Percentiles rank a stretch among this genome's conserved stretches.
Conservation (phyloP, 2,888 invertebrate species). For the Gari tellinella region DNA sequence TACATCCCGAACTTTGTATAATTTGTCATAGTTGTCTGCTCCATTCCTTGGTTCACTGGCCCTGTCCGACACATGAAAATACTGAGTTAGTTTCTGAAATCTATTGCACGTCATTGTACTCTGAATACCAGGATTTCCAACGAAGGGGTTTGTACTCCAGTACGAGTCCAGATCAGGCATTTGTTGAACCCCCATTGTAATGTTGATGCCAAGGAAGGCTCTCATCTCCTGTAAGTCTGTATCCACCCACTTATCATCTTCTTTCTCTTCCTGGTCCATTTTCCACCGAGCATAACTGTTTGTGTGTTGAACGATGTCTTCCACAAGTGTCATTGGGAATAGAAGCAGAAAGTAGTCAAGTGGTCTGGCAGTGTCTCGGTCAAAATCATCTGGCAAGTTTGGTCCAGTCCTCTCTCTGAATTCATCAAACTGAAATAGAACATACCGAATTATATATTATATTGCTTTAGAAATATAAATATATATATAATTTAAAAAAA, state of each 20-base stretch:
- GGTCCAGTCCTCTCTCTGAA: slow-evolving; percentile 30
- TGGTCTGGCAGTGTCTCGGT: slow-evolving; percentile 8
- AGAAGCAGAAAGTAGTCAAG: slow-evolving; percentile 50
- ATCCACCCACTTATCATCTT: slow-evolving; percentile 8
- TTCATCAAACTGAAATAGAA: slow-evolving; percentile 11
- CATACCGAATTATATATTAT: no score
- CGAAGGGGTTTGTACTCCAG: neutral
- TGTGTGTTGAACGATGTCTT: no score
- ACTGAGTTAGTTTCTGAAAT: neutral
- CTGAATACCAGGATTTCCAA: neutral
- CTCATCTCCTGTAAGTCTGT: slow-evolving; percentile 7
- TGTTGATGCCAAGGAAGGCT: no score
- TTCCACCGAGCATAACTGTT: no score
- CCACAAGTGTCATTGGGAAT: no score
- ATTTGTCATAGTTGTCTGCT: neutral
- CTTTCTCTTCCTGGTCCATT: slow-evolving; percentile 13
- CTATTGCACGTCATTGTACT: no score
- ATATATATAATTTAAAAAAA: no score
- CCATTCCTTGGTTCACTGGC: neutral
- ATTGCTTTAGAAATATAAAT: no score
- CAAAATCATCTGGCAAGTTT: slow-evolving; percentile 18
- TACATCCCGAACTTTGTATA: neutral
- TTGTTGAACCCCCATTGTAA: neutral
- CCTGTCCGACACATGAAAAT: neutral
- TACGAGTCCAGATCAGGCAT: neutral